phyloP scores from a whole-genome alignment of 1,140 invertebrate genomes.

The Magallana angulata region DNA sequence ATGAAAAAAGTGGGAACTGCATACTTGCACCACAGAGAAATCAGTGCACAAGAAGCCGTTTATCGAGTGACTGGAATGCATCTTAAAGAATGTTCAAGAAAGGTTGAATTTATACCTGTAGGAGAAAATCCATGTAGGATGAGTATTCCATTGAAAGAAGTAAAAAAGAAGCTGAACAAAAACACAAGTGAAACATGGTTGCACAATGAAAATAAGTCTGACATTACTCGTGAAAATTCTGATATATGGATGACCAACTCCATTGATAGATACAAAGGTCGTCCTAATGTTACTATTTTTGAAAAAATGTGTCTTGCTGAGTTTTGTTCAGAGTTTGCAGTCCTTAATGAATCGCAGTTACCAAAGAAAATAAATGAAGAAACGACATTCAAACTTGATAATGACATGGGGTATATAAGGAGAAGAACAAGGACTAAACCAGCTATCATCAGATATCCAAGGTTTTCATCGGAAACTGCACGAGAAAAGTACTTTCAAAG shows the following conservation, averaged over 20 bases:
- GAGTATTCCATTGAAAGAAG: slow-evolving; percentile 34
- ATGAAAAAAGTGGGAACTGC: slow-evolving; percentile 50
- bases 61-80: slow-evolving; percentile 42
- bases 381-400: slow-evolving; percentile 32
- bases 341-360: slow-evolving; percentile 36
- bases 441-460: slow-evolving; percentile 49
- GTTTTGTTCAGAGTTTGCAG: slow-evolving; percentile 54
- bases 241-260: slow-evolving; percentile 40
- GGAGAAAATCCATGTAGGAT: slow-evolving; percentile 49
- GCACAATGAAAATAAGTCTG: neutral
- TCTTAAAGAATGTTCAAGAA: slow-evolving; percentile 51
- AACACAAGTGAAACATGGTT: neutral
- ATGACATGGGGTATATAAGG: slow-evolving; percentile 51
- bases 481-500: slow-evolving; percentile 54
- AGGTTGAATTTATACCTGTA: slow-evolving; percentile 51
- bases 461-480: slow-evolving; percentile 44
- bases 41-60: slow-evolving; percentile 55
- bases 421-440: slow-evolving; percentile 47
- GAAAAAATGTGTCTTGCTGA: slow-evolving; percentile 39
- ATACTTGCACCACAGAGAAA: slow-evolving; percentile 54
- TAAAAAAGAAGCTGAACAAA: neutral
- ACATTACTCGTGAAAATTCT: too few species aligned
- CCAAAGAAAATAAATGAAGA: slow-evolving; percentile 34
- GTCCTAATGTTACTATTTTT: neutral
- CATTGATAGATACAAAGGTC: slow-evolving; percentile 36